Evolutionary conservation across 1,140 invertebrate species (phyloP).

Genomic region (Brachionus paranguensis): DNA sequence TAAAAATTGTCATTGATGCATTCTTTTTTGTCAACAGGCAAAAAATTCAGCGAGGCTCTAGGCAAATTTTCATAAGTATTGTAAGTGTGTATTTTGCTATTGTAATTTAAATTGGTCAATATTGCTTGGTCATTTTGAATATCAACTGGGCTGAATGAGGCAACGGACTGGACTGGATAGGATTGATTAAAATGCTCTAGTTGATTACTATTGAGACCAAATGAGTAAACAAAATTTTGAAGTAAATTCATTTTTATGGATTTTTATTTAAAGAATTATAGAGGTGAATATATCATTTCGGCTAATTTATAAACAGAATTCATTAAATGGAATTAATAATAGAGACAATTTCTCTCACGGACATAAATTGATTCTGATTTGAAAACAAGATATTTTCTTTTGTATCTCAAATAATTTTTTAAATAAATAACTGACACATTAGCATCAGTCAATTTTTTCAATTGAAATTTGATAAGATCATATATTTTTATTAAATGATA

Average conservation of each 20-base stretch:
- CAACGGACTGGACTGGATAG: neutral
- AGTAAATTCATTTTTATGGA: neutral
- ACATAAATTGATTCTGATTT: neutral
- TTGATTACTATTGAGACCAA: neutral
- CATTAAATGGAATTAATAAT: neutral
- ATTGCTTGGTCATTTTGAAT: neutral
- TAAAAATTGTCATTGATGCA: neutral
- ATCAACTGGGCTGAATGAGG: neutral
- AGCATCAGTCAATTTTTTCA: neutral
- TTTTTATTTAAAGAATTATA: neutral
- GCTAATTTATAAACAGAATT: neutral
- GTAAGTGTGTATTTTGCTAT: neutral
- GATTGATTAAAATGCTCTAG: neutral
- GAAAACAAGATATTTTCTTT: neutral
- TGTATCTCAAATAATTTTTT: neutral
- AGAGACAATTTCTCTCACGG: neutral
- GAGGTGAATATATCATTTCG: neutral
- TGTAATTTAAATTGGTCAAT: neutral
- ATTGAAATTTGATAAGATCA: neutral
- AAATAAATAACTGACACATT: neutral
- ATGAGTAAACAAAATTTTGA: conserved; percentile 30
- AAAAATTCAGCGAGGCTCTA: neutral
- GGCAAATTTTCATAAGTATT: neutral
- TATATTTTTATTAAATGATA: neutral
- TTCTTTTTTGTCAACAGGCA: neutral